Evolutionary conservation across 2,113 vertebrate species (phyloP).

Genomic region (Chrysemys picta): DNA sequence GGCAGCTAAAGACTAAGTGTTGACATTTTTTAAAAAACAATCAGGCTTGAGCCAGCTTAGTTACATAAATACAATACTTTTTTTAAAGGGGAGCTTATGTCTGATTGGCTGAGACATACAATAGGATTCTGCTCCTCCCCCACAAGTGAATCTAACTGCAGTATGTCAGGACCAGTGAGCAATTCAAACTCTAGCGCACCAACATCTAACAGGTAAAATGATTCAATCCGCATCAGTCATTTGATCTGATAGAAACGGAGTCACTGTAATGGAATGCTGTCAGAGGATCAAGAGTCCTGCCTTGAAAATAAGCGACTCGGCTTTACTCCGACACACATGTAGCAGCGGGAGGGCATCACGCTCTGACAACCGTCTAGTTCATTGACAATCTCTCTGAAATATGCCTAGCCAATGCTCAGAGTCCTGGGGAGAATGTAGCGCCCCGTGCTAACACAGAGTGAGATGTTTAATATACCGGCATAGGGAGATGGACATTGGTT

Average conservation of each 20-base stretch:
- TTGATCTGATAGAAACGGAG: not conserved
- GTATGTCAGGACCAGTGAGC: not conserved
- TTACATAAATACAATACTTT: not conserved
- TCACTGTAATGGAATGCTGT: not conserved
- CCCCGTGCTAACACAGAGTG: not conserved
- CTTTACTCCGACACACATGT: not conserved
- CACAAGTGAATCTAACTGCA: not conserved
- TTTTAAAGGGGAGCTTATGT: not conserved
- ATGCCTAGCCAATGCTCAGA: not conserved
- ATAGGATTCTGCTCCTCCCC: not conserved
- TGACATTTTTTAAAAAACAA: not conserved
- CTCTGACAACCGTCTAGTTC: not conserved
- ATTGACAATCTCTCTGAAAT: not conserved
- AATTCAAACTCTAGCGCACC: not conserved
- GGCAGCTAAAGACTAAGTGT: not conserved
- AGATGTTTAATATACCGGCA: not conserved
- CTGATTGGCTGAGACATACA: not conserved
- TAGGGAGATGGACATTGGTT: not conserved
- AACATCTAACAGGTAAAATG: not conserved
- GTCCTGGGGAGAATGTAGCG: not conserved
- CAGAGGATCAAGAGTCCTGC: not conserved
- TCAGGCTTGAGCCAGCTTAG: not conserved
- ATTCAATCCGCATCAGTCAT: not conserved
- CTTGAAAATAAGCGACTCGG: not conserved
- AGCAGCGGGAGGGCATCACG: not conserved